Evolutionary conservation across 1,140 invertebrate species (phyloP), one percentile per base, ranked within the genome.

Genomic region (Meloidogyne hapla): DNA sequence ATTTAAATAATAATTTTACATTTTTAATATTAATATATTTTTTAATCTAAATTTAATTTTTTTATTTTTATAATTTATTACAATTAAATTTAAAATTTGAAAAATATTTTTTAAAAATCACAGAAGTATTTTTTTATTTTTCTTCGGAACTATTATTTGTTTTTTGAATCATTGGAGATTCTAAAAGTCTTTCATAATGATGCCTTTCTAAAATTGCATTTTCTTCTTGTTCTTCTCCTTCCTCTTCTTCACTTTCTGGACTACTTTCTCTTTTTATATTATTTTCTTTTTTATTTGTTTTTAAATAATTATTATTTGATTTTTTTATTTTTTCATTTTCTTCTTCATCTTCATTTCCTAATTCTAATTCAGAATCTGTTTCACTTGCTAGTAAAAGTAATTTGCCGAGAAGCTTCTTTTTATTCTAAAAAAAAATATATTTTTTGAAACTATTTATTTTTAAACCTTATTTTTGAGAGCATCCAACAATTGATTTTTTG

Each of bases 151-250:
- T 63, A 12, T 38, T 69, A n/a, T 1, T n/a, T n/a, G 48, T 56
- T 56, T 56, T 56, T 56, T 56, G n/a, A 26, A 73, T 76, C 40
- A 79, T 69, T 28, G 80, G 80, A 6, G 80, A 81, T 80, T 81
- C 80, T 69, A 79, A 56, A 42, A 81, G 80, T 13, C 81, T 70
- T 72, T 81, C 72, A 63, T 81, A 81, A n/a, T 83, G 38, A 63
- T 81, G 81, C 26, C 81, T 45, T 21, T 81, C 81, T 18, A 81
- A 62, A 33, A 83, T 65, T 28, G 33, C n/a, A 38, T n/a, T 63
- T 65, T 74, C 71, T 15, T 40, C 26, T 21, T 42, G 10, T 42
- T 75, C 64, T 62, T 79, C 77, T 40, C 68, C 67, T 33, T 15
- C 40, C 23, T 65, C 75, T 75, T 8, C 72, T 67, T 23, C 70